Conservation (phyloP, 2,888 invertebrate genomes). For the Leptothorax acervorum region DNA sequence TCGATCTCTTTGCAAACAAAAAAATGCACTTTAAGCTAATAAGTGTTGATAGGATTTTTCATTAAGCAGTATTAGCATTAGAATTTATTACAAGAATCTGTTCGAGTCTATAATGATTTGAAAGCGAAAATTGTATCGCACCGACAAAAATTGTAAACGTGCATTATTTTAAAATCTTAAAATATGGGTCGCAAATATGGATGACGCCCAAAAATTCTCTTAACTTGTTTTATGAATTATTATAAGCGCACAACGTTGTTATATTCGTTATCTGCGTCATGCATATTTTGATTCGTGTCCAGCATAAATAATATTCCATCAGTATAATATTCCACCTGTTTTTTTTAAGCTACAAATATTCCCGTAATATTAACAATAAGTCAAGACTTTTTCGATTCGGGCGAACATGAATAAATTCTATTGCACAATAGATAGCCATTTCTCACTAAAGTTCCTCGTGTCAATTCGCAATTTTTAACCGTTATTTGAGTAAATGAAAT, state of each 20-base stretch:
- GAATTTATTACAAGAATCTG: neutral
- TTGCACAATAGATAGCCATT: neutral
- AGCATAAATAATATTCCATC: constrained; percentile 10
- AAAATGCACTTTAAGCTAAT: constrained; percentile 13
- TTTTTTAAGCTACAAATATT: neutral
- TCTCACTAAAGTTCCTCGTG: neutral
- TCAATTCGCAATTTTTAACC: neutral
- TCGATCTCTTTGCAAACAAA: neutral
- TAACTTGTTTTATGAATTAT: constrained; percentile 16
- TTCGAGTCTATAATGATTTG: neutral
- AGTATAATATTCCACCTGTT: neutral
- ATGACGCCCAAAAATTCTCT: neutral
- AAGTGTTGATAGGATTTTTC: constrained; percentile 12
- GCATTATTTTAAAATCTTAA: neutral
- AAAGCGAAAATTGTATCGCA: neutral
- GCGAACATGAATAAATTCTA: neutral
- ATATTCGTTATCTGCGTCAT: neutral
- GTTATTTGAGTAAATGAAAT: neutral
- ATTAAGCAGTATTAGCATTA: neutral
- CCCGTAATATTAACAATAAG: neutral
- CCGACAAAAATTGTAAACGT: neutral
- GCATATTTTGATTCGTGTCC: constrained; percentile 1
- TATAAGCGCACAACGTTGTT: neutral
- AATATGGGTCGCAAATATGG: neutral
- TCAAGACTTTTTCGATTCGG: neutral